These are phyloP conservation scores for Physocephala rufipes DNA, from an alignment of 2,888 invertebrate genomes.

Conservation along the genomic window DNA sequence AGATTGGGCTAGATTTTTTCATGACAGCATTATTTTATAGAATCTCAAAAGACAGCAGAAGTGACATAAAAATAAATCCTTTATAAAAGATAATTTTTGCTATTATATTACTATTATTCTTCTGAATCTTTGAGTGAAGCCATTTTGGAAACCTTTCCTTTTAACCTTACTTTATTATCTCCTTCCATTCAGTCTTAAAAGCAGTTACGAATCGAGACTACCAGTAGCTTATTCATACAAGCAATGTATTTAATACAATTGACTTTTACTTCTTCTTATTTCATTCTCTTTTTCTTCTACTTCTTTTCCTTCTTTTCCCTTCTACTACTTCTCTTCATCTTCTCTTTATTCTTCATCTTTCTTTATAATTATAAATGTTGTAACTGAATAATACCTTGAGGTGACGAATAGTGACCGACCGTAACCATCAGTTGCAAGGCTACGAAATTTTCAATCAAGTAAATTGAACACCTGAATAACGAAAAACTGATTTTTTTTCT, in stretches of 20 bases:
- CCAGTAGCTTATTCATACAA: conserved; percentile 10
- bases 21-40: too few species aligned
- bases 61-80: too few species aligned
- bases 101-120: too few species aligned
- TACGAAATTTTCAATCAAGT: conserved; percentile 56
- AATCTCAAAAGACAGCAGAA: too few species aligned
- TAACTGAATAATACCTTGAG: not conserved
- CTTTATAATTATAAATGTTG: not conserved
- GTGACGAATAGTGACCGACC: too few species aligned
- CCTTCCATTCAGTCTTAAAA: not conserved
- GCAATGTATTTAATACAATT: conserved; percentile 28
- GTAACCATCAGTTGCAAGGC: not conserved
- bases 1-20: too few species aligned
- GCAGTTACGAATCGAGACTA: not conserved
- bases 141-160: not conserved
- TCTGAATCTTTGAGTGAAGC: too few species aligned
- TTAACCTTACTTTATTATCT: not conserved
- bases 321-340: too few species aligned
- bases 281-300: conserved; percentile 10
- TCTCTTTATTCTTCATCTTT: conserved; percentile 23
- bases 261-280: conserved; percentile 10
- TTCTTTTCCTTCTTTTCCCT: not conserved
- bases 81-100: too few species aligned
- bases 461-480: conserved; percentile 57
- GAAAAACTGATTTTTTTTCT: conserved; percentile 53